Evolutionary conservation across 2,113 vertebrate genomes (phyloP).

Genomic region (Sitta europaea): DNA sequence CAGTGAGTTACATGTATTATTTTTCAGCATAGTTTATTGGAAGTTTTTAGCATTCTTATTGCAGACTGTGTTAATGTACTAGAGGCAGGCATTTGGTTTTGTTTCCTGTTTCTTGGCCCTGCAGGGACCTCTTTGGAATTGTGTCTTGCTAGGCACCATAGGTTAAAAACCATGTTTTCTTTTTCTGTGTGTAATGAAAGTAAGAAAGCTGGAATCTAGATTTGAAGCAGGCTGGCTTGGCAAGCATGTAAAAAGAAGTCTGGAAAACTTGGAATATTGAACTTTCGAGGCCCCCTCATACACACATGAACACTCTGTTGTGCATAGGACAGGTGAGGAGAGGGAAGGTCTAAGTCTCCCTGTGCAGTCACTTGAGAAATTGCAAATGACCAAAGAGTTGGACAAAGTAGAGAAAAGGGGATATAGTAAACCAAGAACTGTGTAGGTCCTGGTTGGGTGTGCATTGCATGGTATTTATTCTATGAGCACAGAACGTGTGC

Average conservation of each 20-base stretch:
- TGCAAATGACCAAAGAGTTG: background rate
- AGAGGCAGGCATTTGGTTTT: background rate
- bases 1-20: background rate
- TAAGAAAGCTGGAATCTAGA: background rate
- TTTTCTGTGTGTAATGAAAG: background rate
- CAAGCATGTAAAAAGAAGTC: background rate
- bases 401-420: background rate
- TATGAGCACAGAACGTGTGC: accelerated
- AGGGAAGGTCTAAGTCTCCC: background rate
- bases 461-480: background rate
- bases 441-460: background rate
- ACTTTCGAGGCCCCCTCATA: background rate
- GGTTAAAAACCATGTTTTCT: background rate
- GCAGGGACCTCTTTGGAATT: background rate
- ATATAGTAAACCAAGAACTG: background rate
- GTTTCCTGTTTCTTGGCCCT: background rate
- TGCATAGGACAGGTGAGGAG: background rate
- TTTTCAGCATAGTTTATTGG: background rate
- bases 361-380: background rate
- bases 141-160: background rate
- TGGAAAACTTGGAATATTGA: background rate
- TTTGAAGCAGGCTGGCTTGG: background rate
- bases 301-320: accelerated
- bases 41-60: background rate
- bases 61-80: background rate